Evolutionary conservation across 2,113 vertebrate genomes (phyloP), one percentile per base, ranked within the genome.

Genomic region (Mormyrus lacerda): DNA sequence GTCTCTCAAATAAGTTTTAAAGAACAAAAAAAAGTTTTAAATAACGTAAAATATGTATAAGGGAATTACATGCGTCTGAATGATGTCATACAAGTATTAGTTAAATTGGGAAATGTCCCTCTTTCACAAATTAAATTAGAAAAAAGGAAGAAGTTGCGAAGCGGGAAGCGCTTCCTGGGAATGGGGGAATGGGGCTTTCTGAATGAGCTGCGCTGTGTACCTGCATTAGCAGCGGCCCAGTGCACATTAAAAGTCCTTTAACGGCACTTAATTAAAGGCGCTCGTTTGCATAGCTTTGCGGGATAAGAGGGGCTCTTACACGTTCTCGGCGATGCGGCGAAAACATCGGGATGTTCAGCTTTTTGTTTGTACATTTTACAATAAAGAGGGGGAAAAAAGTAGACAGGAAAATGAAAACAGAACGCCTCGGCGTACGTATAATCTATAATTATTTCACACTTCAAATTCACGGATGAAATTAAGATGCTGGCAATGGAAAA

Each of bases 171-270:
- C 39, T 84, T 84, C 82, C 82, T 51, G 85, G 48, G 85, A 86
- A 86, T 50, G 42, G 27, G 85, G 48, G 85, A 86, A 86, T 50
- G 42, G 27, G 42, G 48, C 27, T 15, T 51, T 31, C 17, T 53
- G 47, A 86, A 86, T 53, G 85, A 86, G 48, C 39, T 2, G 13
- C 3, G 58, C 11, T 87, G 85, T 53, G 27, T 51, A 51, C 19
- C 53, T 35, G 85, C 85, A 53, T 87, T 53, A 87, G 85, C 47
- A 48, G 85, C 48, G 48, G 85, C 48, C 82, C 82, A 84, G 82
- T 84, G 82, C 82, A 84, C 82, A 84, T 45, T 84, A 47, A 84
- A 84, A 45, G 39, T 84, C 82, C 44, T 84, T 84, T 84, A 84
- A 84, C 35, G 24, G 44, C 0, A 42, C 82, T 84, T 84, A 44